Percentiles rank a stretch among this genome's conserved stretches.
phyloP scores from a whole-genome alignment of 2,797 vertebrate genomes.

The Huso huso region DNA sequence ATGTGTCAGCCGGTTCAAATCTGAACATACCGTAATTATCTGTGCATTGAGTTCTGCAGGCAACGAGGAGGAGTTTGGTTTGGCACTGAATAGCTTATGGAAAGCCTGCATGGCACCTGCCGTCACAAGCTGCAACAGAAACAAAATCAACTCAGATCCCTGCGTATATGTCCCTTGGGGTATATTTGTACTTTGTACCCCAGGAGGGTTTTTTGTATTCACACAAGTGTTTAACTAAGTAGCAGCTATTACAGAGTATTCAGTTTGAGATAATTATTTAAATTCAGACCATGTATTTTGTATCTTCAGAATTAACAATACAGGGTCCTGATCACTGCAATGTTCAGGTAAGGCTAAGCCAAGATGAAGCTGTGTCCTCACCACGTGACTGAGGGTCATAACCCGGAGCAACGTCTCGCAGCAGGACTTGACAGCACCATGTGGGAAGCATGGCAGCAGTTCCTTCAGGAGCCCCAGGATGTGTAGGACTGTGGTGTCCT shows the following conservation, averaged over 20 bases:
- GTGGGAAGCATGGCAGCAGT: conserved; percentile 73
- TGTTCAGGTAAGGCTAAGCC: too few species aligned
- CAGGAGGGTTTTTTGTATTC: too few species aligned
- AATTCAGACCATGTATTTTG: too few species aligned
- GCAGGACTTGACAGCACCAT: conserved; percentile 77
- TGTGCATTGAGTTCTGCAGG: conserved; percentile 86
- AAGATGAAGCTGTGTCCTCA: conserved; percentile 45
- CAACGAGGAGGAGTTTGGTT: conserved; percentile 55
- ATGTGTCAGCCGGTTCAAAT: neutral
- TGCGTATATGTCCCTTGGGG: neutral
- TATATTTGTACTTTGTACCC: too few species aligned
- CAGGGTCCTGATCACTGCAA: too few species aligned
- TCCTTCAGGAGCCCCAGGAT: conserved; percentile 80
- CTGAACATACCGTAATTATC: conserved; percentile 71
- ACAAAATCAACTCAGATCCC: neutral
- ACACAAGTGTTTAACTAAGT: too few species aligned
- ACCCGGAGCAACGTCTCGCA: conserved; percentile 87
- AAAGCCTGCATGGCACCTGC: conserved; percentile 93
- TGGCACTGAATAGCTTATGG: conserved; percentile 78
- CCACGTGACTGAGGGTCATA: conserved; percentile 93
- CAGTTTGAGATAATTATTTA: too few species aligned
- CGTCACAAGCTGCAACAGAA: conserved; percentile 73
- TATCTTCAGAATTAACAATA: too few species aligned
- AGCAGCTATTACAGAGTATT: too few species aligned
- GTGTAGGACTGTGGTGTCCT: conserved; percentile 84